Evolutionary conservation across 2,113 vertebrate species (phyloP), one percentile per base, ranked within the genome.

Genomic region (Eptatretus burgeri): DNA sequence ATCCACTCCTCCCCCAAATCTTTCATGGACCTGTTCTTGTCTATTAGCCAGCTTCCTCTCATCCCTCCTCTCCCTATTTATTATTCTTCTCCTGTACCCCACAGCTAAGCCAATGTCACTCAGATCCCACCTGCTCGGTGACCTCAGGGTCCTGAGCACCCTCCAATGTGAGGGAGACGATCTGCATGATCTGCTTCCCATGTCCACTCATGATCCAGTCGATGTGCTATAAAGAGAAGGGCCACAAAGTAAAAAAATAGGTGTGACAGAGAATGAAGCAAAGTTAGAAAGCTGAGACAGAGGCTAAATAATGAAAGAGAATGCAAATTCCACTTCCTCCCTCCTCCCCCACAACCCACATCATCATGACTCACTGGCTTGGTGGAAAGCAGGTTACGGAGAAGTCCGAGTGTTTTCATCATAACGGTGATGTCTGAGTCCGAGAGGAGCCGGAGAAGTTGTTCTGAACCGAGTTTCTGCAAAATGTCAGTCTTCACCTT

Each of bases 171-270:
- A 95, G 81, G n/a, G 86, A 95, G 71, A 95, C 85, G 1, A 87
- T 86, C 76, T 98, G 91, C 86, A 98, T 93, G 72, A 98, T 94
- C 74, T 94, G 87, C 74, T 91, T 95, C 68, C 91, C 91, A 11
- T 94, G 82, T 64, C 84, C 88, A 69, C 80, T 93, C 86, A 94
- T 98, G 75, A 95, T 89, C 76, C 93, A 87, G 75, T 98, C 91
- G 73, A 95, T 98, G 72, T 93, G 87, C 89, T 98, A 79, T 13
- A 73, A 74, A 73, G 71, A 63, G 66, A 41, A 14, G n/a, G n/a
- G 12, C n/a, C 56, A 52, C 52, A 18, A 51, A 68, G 49, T 68
- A 51, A 67, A 11, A 27, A 52, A 67, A 27, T n/a, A 41, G 50
- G 41, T 50, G 50, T 60, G n/a, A 50, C 14, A 49, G 50, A 65